A percentile compares a stretch with the other conserved stretches of the same genome.
Evolutionary conservation across 2,113 vertebrate species (phyloP).

Genomic region (Aphelocoma coerulescens): DNA sequence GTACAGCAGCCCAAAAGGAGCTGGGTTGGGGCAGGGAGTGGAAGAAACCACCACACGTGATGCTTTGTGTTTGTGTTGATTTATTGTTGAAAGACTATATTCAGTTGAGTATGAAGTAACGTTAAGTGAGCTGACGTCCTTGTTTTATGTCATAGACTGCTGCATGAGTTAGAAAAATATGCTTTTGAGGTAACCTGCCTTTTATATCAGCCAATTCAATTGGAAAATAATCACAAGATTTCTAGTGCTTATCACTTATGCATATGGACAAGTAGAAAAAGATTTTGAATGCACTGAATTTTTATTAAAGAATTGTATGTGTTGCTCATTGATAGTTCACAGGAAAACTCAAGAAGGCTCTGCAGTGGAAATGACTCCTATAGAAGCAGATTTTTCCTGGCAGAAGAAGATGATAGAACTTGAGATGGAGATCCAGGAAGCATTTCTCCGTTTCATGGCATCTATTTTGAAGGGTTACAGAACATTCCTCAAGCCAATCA

Average conservation of each 20-base stretch:
- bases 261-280: neutral
- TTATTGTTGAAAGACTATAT: neutral
- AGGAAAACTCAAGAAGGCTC: constrained; percentile 79
- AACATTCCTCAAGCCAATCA: constrained; percentile 91
- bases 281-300: neutral
- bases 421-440: constrained; percentile 96
- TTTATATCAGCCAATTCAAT: neutral
- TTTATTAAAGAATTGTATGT: neutral
- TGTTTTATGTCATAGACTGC: neutral
- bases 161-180: neutral
- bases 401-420: constrained; percentile 89
- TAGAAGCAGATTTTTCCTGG: constrained; percentile 95
- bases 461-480: constrained; percentile 94
- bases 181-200: neutral
- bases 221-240: neutral
- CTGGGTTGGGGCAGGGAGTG: neutral
- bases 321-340: constrained; percentile 68
- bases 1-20: neutral
- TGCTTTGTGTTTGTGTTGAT: neutral
- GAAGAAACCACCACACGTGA: neutral
- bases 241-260: neutral
- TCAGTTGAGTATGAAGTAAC: neutral
- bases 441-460: constrained; percentile 96
- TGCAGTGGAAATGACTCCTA: constrained; percentile 92
- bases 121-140: neutral